phyloP scores from a whole-genome alignment of 1,140 invertebrate species.

The Saccostrea cuccullata region DNA sequence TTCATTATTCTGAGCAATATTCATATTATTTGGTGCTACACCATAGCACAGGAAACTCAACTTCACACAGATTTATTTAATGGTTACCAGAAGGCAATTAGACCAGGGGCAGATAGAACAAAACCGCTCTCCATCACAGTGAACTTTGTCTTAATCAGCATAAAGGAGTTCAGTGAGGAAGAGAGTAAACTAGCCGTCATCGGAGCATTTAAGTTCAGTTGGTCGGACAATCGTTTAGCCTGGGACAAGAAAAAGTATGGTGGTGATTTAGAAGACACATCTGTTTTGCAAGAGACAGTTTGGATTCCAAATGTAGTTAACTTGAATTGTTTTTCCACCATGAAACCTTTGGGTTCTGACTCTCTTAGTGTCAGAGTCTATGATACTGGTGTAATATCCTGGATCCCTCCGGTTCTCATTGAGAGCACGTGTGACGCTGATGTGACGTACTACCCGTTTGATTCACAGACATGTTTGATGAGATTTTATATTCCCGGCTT shows the following conservation, averaged over 20 bases:
- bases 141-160: neutral
- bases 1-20: neutral
- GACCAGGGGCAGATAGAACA: neutral
- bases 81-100: slow-evolving; percentile 12
- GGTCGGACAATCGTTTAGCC: slow-evolving; percentile 18
- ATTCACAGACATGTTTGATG: slow-evolving; percentile 84
- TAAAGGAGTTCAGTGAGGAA: slow-evolving; percentile 32
- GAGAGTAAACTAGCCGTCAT: slow-evolving; percentile 6
- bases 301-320: slow-evolving; percentile 28
- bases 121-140: neutral
- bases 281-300: slow-evolving; percentile 16
- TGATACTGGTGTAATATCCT: slow-evolving; percentile 41
- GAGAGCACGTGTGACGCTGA: slow-evolving; percentile 93
- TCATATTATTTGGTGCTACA: neutral
- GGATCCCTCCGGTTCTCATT: slow-evolving; percentile 45
- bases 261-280: neutral
- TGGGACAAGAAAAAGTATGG: slow-evolving; percentile 20
- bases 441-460: slow-evolving; percentile 85
- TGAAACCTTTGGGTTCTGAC: neutral
- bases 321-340: slow-evolving; percentile 16
- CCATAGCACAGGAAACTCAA: slow-evolving; percentile 25
- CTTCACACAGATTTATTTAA: slow-evolving; percentile 7
- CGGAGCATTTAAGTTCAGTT: neutral
- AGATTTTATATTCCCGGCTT: slow-evolving; percentile 60
- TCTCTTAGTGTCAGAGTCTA: neutral